Evolutionary conservation across 2,113 vertebrate species (phyloP), one percentile per base, ranked within the genome.

Genomic region (Hassar affinis): DNA sequence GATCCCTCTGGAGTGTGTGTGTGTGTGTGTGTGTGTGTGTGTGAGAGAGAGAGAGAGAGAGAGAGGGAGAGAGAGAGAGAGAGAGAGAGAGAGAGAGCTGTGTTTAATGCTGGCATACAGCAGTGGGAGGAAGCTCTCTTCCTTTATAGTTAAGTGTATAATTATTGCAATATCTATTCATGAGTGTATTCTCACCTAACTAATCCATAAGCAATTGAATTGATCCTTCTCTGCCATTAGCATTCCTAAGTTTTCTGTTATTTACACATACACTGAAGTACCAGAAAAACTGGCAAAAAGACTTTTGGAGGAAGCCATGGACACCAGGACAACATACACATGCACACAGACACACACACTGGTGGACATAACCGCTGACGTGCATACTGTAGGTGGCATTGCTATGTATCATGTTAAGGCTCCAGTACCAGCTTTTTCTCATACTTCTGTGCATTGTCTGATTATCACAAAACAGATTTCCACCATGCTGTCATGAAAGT

Each of bases 71-170:
- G 68, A 22, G 22, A 27, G 69, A 47, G 25, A 72, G 69, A 49
- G 25, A 42, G 69, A 71, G 69, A 72, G 69, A 27, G 69, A 49
- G 45, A 72, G 69, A 49, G 12, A 72, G 12, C 4, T 27, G 5
- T 30, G n/a, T 56, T 35, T 62, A 82, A 76, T 76, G 10, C 81
- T 45, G 51, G 76, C 81, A 35, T 54, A 76, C 12, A n/a, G 20
- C 47, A n/a, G 49, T 51, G 30, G 27, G 20, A 64, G 45, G 30
- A 76, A 61, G 45, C 47, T 79, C 49, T 71, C 76, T 45, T 76
- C 47, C 62, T 61, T 52, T 62, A 1, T 71, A 33, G 52, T 59
- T 81, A 81, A 38, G 25, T 47, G 38, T 71, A 72, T 81, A 71
- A 81, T 59, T 30, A 72, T 81, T 81, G 17, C 10, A 42, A 33